Conservation (phyloP, 2,113 vertebrate species). For the Apaloderma vittatum region DNA sequence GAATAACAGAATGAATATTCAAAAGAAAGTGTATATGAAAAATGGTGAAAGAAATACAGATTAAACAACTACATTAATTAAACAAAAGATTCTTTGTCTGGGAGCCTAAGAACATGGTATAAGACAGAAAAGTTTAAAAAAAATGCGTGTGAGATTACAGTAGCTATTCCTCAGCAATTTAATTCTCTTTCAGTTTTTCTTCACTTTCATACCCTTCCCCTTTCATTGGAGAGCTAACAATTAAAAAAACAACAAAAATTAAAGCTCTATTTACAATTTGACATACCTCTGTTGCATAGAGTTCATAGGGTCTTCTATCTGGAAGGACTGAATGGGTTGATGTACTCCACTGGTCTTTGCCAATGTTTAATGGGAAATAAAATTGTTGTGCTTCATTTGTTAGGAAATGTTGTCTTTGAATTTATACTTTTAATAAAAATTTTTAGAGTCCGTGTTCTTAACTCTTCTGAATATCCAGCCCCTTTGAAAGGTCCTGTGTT, state of each 20-base stretch:
- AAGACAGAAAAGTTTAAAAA: background rate
- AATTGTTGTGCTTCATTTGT: background rate
- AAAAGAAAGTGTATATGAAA: background rate
- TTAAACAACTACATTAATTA: background rate
- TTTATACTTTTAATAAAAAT: background rate
- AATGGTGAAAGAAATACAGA: background rate
- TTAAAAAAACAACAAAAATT: background rate
- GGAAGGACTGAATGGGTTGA: background rate
- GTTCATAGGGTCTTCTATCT: background rate
- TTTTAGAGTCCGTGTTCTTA: background rate
- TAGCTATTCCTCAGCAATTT: background rate
- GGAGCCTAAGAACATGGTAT: background rate
- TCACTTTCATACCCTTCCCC: background rate
- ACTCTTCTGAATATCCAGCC: background rate
- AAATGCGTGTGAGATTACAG: background rate
- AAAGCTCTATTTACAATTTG: background rate
- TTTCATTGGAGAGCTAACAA: background rate
- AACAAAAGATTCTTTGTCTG: background rate
- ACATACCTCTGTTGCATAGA: background rate
- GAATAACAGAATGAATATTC: background rate
- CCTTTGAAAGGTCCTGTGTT: background rate
- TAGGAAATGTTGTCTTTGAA: background rate
- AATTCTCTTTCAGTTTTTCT: background rate
- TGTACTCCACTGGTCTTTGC: background rate
- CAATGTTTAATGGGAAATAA: background rate